A percentile compares a stretch with the other conserved stretches of the same genome.
Conservation (phyloP, 2,113 vertebrate species). For the Donacobius atricapilla region DNA sequence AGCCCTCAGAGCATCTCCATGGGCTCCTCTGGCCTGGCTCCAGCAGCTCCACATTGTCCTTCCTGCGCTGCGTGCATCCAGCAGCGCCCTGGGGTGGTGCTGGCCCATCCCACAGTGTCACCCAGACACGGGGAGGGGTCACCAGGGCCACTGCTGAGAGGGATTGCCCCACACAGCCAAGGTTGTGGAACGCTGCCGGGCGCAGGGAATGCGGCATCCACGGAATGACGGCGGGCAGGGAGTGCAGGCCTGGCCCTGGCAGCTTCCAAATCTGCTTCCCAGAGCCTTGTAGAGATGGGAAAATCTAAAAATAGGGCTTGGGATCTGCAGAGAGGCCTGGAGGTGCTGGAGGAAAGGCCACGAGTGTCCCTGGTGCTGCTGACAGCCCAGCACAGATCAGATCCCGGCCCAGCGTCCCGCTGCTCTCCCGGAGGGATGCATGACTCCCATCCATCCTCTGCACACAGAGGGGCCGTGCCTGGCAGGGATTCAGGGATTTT, state of each 20-base stretch:
- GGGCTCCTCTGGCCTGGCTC: neutral
- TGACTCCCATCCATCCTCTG: neutral
- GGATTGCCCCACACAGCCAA: neutral
- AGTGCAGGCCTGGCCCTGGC: neutral
- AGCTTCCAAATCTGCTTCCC: neutral
- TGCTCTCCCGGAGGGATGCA: neutral
- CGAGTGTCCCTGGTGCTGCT: neutral
- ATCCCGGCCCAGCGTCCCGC: neutral
- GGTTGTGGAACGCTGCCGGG: neutral
- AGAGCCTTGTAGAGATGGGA: neutral
- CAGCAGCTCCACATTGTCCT: neutral
- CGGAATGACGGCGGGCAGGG: neutral
- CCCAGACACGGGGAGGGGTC: neutral
- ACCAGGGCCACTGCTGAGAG: neutral
- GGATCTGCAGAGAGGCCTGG: neutral
- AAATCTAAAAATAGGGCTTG: neutral
- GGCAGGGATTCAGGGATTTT: neutral
- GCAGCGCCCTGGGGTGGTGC: neutral
- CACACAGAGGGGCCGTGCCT: neutral
- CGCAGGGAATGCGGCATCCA: rapidly evolving
- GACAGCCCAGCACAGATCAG: neutral
- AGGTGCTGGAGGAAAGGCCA: neutral
- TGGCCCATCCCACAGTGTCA: neutral
- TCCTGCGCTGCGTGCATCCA: neutral
- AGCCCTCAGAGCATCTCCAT: rapidly evolving